Conservation (phyloP, 2,113 vertebrate species). For the Ammodytes marinus region DNA sequence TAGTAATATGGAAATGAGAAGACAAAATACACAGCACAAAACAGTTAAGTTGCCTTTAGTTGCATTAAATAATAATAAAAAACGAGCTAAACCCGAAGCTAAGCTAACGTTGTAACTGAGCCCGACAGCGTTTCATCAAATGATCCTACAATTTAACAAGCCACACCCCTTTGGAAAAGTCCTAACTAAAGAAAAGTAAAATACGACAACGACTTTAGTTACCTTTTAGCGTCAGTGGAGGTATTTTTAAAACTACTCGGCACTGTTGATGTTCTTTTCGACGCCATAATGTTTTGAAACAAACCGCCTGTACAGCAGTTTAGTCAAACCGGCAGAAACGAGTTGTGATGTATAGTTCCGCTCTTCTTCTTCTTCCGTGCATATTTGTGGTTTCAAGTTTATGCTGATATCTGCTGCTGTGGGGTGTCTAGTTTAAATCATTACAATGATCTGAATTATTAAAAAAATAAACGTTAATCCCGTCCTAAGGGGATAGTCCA, state of each 20-base stretch:
- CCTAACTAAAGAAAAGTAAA: accelerated
- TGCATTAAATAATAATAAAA: background rate
- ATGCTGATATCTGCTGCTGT: background rate
- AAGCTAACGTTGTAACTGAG: background rate
- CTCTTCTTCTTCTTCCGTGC: background rate
- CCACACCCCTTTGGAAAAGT: accelerated
- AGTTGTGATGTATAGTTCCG: background rate
- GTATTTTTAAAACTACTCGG: slow-evolving; percentile 39
- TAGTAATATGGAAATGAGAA: too few relatives aligned
- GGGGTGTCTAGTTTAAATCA: background rate
- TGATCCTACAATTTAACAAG: background rate
- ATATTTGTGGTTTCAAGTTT: too few relatives aligned
- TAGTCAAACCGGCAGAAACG: slow-evolving; percentile 40
- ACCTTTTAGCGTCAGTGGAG: slow-evolving; percentile 62
- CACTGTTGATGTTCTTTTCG: slow-evolving; percentile 45
- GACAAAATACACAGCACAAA: background rate
- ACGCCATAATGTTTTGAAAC: slow-evolving; percentile 77
- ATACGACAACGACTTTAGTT: accelerated
- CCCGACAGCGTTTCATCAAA: background rate
- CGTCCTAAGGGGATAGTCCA: background rate
- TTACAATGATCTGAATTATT: background rate
- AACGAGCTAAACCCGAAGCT: background rate
- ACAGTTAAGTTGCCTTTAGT: background rate
- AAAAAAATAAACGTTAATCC: background rate
- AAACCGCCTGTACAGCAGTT: slow-evolving; percentile 48